Percentiles rank a stretch among this genome's conserved stretches.
phyloP scores from a whole-genome alignment of 1,140 invertebrate species.

The Adoxophyes honmai region DNA sequence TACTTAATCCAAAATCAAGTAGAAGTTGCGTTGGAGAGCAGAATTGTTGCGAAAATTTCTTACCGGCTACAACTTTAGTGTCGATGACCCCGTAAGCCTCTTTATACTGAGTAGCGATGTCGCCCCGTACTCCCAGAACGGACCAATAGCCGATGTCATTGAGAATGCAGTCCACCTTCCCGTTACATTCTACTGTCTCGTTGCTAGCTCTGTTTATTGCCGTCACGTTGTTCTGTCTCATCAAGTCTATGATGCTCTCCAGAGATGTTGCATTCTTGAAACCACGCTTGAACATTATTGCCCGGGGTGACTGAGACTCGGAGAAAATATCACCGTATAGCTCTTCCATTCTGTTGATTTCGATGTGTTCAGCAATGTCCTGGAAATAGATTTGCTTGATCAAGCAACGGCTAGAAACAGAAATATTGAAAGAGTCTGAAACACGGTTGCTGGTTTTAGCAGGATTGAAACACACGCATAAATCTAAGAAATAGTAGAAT shows the following conservation, averaged over 20 bases:
- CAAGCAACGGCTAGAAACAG: no score
- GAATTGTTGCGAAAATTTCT: no score
- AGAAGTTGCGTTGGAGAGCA: no score
- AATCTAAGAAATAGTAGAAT: no score
- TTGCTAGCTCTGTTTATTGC: slow-evolving; percentile 39
- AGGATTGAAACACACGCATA: no score
- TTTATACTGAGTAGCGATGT: slow-evolving; percentile 46
- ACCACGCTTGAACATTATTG: slow-evolving; percentile 57
- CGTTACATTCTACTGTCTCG: slow-evolving; percentile 33
- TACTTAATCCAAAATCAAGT: background rate
- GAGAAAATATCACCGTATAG: slow-evolving; percentile 62
- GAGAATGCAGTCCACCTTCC: slow-evolving; percentile 44
- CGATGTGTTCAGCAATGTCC: slow-evolving; percentile 64
- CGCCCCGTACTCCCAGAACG: slow-evolving; percentile 60
- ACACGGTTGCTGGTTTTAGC: no score
- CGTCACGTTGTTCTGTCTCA: slow-evolving; percentile 62
- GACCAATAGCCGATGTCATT: slow-evolving; percentile 47
- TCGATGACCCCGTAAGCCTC: slow-evolving; percentile 65
- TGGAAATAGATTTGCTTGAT: slow-evolving; percentile 45
- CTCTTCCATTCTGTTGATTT: slow-evolving; percentile 61
- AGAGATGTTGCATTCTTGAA: slow-evolving; percentile 62
- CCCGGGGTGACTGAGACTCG: slow-evolving; percentile 56
- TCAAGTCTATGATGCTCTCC: slow-evolving; percentile 58
- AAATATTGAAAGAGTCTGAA: no score
- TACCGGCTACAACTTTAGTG: slow-evolving; percentile 66